phyloP scores from a whole-genome alignment of 2,888 invertebrate species.

The Latrodectus hesperus region DNA sequence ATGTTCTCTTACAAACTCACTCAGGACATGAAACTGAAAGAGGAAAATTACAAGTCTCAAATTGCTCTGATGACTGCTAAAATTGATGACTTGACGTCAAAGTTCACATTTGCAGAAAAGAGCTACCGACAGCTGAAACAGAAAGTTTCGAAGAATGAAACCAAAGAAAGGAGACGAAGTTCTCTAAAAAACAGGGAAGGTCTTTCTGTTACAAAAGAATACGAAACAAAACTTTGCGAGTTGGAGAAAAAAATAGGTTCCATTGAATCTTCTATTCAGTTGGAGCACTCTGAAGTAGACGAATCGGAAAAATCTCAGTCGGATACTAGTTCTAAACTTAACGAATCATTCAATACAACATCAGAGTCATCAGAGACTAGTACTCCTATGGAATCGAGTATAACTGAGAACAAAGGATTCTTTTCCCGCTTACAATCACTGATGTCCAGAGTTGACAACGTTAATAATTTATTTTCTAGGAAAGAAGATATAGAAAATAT shows the following conservation, averaged over 20 bases:
- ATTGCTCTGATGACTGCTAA: slow-evolving; percentile 87
- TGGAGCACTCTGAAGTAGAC: slow-evolving; percentile 13
- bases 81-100: slow-evolving; percentile 88
- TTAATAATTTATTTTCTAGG: slow-evolving; percentile 4
- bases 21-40: slow-evolving; percentile 78
- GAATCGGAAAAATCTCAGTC: neutral
- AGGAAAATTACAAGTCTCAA: slow-evolving; percentile 79
- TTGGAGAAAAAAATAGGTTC: slow-evolving; percentile 58
- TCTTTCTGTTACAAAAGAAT: slow-evolving; percentile 62
- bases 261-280: slow-evolving; percentile 38
- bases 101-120: slow-evolving; percentile 86
- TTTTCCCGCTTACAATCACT: slow-evolving; percentile 53
- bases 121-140: slow-evolving; percentile 85
- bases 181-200: slow-evolving; percentile 82
- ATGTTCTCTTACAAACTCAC: slow-evolving; percentile 71
- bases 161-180: slow-evolving; percentile 85
- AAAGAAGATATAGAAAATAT: neutral
- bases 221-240: slow-evolving; percentile 59
- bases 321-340: neutral
- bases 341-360: slow-evolving; percentile 1
- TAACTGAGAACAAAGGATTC: slow-evolving; percentile 36
- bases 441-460: slow-evolving; percentile 42
- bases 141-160: slow-evolving; percentile 85
- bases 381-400: slow-evolving; percentile 4
- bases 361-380: slow-evolving; percentile 14